These are phyloP conservation scores for Nasonovia ribisnigri DNA, from an alignment of 2,888 invertebrate genomes.

Conservation along the genomic window DNA sequence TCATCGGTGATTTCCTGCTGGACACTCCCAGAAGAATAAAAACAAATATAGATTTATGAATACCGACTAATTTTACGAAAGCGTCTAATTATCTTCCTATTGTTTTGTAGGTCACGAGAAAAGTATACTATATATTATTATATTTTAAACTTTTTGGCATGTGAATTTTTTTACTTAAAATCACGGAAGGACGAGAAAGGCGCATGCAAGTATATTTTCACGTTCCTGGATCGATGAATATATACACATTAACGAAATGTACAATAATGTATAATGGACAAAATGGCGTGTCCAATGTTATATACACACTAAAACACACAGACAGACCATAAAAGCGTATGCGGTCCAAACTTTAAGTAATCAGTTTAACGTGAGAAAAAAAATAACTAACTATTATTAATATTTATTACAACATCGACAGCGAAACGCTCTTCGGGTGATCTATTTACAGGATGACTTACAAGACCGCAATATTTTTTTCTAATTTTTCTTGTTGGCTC, in stretches of 20 bases:
- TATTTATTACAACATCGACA: slow-evolving; percentile 1
- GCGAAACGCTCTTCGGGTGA: background rate
- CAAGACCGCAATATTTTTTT: background rate
- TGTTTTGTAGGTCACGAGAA: slow-evolving; percentile 19
- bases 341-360: slow-evolving; percentile 19
- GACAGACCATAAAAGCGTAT: background rate
- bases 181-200: background rate
- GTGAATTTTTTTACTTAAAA: slow-evolving; percentile 16
- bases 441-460: background rate
- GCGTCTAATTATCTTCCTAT: slow-evolving; percentile 26
- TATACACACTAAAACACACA: background rate
- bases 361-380: slow-evolving; percentile 24
- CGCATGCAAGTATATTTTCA: background rate
- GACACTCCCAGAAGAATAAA: slow-evolving; percentile 18
- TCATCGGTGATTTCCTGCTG: slow-evolving; percentile 31
- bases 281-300: slow-evolving; percentile 7
- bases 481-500: background rate
- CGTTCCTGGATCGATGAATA: slow-evolving; percentile 30
- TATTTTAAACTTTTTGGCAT: background rate
- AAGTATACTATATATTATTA: background rate
- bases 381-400: background rate
- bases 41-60: slow-evolving; percentile 35
- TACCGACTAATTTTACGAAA: slow-evolving; percentile 55
- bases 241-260: slow-evolving; percentile 32
- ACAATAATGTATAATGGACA: slow-evolving; percentile 27